Evolutionary conservation across 2,797 vertebrate species (phyloP), one percentile per base, ranked within the genome.

Genomic region (Staurois parvus): DNA sequence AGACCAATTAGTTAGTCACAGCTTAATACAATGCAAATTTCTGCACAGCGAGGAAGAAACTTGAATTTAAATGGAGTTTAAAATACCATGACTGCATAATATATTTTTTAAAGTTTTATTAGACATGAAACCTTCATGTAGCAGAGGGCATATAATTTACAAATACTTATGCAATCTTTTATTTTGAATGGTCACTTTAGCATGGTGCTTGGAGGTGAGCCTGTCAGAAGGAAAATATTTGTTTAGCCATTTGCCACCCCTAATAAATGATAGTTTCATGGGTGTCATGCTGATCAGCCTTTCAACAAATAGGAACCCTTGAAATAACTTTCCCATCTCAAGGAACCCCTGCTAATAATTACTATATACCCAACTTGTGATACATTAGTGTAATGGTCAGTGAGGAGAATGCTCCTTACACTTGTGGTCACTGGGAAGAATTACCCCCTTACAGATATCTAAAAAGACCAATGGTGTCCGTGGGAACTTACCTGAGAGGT

Each of bases 1-100:
- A 68, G 77, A 74, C 66, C 84, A 85, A 85, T 80, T 85, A 85
- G 76, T 74, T 73, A 75, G 70, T 72, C 77, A 68, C 52, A 79
- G 84, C 32, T 76, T 62, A 67, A 85, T 80, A 59, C 52, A 34
- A 85, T 69, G 64, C 32, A 75, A 79, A 85, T 70, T 72, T 84
- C 30, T 73, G 72, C 42, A 28, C 76, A 72, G 21, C 19, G 56
- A 26, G 72, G 72, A 74, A 69, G 17, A 85, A 85, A 52, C 30
- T 21, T 32, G 66, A 56, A 75, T 85, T 26, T 40, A 85, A 80
- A 85, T 85, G 62, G 40, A 48, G 64, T 84, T 69, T 80, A 48
- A 85, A 81, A 81, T 75, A 32, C 64, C 78, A 75, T 29, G 72
- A 52, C 72, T 81, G 78, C 32, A 74, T 85, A 85, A 79, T 75